A percentile compares a stretch with the other conserved stretches of the same genome.
phyloP scores from a whole-genome alignment of 2,797 vertebrate species.

The Clarias fuscus region DNA sequence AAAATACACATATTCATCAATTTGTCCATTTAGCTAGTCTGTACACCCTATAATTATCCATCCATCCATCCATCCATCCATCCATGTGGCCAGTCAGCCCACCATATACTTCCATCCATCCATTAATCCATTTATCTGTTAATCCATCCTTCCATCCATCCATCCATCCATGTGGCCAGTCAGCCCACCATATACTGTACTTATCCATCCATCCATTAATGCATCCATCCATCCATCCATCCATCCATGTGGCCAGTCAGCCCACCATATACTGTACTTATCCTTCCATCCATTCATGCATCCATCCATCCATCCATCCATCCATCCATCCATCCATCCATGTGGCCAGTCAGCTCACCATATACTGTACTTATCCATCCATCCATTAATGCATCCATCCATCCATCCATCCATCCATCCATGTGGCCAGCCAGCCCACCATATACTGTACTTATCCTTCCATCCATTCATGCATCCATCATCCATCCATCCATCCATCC shows the following conservation, averaged over 20 bases:
- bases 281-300: not conserved
- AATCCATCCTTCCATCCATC: slow-evolving; percentile 15
- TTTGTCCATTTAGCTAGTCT: too few relatives aligned
- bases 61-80: not conserved
- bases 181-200: not conserved
- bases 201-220: not conserved
- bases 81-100: too few relatives aligned
- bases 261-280: not conserved
- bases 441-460: too few relatives aligned
- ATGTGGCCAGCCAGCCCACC: not conserved
- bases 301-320: slow-evolving; percentile 7
- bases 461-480: not conserved
- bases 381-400: not conserved
- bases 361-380: not conserved
- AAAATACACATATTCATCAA: too few relatives aligned
- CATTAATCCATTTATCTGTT: not conserved
- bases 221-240: not conserved
- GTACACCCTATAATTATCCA: not conserved
- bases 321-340: not conserved
- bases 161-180: not conserved
- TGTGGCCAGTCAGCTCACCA: not conserved
- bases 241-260: not conserved
- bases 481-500: not conserved
- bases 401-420: not conserved
- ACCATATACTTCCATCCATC: not conserved